Percentiles rank a stretch among this genome's conserved stretches.
These are phyloP conservation scores for Miltochrista miniata DNA, from an alignment of 2,888 invertebrate genomes.

Conservation along the genomic window DNA sequence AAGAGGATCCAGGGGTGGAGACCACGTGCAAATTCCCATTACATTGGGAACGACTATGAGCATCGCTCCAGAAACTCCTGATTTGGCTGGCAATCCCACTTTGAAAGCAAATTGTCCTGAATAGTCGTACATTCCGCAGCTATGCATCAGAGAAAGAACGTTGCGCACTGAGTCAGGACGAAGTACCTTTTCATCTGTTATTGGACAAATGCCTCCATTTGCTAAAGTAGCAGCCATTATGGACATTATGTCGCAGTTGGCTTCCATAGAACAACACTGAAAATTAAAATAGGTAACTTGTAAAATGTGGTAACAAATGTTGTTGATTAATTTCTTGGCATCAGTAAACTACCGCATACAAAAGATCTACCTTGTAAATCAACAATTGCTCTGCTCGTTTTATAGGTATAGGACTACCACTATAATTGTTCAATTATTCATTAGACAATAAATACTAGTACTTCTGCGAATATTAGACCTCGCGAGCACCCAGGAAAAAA, in stretches of 20 bases:
- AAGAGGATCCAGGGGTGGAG: slow-evolving; percentile 94
- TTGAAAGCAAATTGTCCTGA: slow-evolving; percentile 99
- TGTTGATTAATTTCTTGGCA: no score
- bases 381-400: no score
- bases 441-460: no score
- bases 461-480: no score
- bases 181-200: slow-evolving; percentile 96
- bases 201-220: slow-evolving; percentile 99
- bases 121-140: slow-evolving; percentile 98
- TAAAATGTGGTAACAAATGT: no score
- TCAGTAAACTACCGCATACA: no score
- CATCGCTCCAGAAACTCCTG: slow-evolving; percentile 96
- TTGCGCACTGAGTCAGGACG: slow-evolving; percentile 96
- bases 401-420: no score
- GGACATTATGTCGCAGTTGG: slow-evolving; percentile 95
- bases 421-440: no score
- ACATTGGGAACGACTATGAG: slow-evolving; percentile 97
- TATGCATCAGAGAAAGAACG: slow-evolving; percentile 98
- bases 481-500: no score
- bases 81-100: slow-evolving; percentile 94
- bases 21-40: slow-evolving; percentile 98
- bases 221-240: slow-evolving; percentile 98
- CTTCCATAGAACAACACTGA: slow-evolving; percentile 98
- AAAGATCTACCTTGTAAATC: no score
- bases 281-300: slow-evolving; percentile 26